Evolutionary conservation across 1,140 invertebrate species (phyloP), one percentile per base, ranked within the genome.

Genomic region (Orchesella cincta): DNA sequence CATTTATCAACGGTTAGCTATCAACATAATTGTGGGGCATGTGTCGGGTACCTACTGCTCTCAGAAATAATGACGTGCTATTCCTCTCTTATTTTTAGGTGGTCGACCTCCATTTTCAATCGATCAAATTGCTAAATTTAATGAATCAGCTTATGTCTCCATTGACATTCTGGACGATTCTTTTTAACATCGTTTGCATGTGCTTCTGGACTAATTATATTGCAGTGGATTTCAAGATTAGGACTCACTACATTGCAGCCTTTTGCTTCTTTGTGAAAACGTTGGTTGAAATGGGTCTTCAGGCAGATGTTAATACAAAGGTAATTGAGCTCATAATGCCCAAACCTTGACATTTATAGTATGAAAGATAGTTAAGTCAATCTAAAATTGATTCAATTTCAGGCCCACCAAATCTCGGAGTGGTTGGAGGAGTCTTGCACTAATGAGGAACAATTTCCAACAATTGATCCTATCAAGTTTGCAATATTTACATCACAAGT

Each of bases 121-220:
- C 64, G 29, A 71, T 64, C 26, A 76, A 71, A 33, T 33, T 76
- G 20, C 67, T 76, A 33, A 76, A 39, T 39, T 39, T 76, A 33
- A 76, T 76, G 28, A 76, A 76, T 35, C 29, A 76, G 18, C 52
- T 67, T 26, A 71, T 76, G 20, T 76, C 75, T 31, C 64, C 75
- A 1, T 29, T 76, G 5, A 76, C 75, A 33, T 76, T 76, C 35
- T 33, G 36, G 64, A 46, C 75, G 35, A 76, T 70, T 23, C 12
- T 70, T 33, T 34, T 51, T 34, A 39, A 39, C 34, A 33, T 76
- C n/a, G n/a, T 71, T 8, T 76, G 52, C 52, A 35, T 31, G 67
- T 76, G 36, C 64, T 76, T 76, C 39, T 76, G 75, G 75, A 71
- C 75, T 18, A 76, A 71, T 39, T 71, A 76, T 39, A 71, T 71